Conservation (phyloP, 2,888 invertebrate species). For the Cryptocephalus moraei region DNA sequence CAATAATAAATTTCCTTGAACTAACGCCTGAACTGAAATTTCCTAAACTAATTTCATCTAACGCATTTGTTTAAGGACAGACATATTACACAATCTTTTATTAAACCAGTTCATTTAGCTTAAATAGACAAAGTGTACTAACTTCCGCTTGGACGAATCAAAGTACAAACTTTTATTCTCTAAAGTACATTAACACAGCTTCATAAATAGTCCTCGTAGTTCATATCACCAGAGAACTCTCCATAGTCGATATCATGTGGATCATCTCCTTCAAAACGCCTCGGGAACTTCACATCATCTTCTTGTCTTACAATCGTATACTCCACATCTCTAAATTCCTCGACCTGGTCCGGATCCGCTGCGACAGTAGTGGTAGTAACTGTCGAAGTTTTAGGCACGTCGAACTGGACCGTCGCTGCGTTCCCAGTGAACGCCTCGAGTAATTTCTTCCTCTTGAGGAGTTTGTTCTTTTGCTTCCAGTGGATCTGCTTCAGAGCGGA, state of each 20-base stretch:
- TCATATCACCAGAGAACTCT: slow-evolving; percentile 26
- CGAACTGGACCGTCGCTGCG: slow-evolving; percentile 10
- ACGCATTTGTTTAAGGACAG: too few species aligned
- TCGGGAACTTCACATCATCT: too few species aligned
- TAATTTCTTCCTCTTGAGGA: slow-evolving; percentile 27
- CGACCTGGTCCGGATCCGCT: not conserved
- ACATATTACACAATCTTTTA: too few species aligned
- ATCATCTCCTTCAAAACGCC: not conserved
- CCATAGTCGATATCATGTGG: slow-evolving; percentile 17
- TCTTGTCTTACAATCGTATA: not conserved
- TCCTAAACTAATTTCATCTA: too few species aligned
- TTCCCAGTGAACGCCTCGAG: slow-evolving; percentile 25
- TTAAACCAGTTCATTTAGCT: too few species aligned
- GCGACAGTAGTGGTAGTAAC: slow-evolving; percentile 6
- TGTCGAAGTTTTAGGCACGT: slow-evolving; percentile 1
- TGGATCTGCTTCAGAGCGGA: slow-evolving; percentile 47
- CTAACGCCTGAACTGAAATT: too few species aligned
- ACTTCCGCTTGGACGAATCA: too few species aligned
- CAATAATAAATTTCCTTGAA: too few species aligned
- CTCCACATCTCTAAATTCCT: slow-evolving; percentile 19
- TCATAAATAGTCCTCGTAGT: slow-evolving; percentile 30
- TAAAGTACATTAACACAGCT: slow-evolving; percentile 1
- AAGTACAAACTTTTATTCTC: not conserved
- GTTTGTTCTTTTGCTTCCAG: slow-evolving; percentile 38
- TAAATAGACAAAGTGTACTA: too few species aligned